Evolutionary conservation across 2,888 invertebrate genomes (phyloP), one percentile per base, ranked within the genome.

Genomic region (Trichacis sp.): DNA sequence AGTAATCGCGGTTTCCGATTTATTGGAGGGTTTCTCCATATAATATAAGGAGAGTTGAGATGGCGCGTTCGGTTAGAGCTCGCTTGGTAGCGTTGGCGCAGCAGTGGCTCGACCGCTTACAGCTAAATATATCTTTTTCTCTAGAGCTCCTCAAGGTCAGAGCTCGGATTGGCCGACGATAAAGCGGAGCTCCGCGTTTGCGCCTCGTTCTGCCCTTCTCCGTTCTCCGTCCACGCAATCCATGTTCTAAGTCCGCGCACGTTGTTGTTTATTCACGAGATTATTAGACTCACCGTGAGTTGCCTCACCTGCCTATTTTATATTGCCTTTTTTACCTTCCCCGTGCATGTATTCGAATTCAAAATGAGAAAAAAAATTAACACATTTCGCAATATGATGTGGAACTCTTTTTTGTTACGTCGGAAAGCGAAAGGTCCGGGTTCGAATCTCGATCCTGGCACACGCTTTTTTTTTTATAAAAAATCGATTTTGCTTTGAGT

Each of bases 111-210:
- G 67, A 60, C 66, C 66, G 69, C 71, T 65, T 65, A 62, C 71
- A 70, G 68, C 72, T 72, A 72, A 72, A 72, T 72, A 72, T 72
- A 72, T 68, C 70, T 71, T 68, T 68, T 68, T 68, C 69, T 70
- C 64, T 72, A 63, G 67, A 70, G 64, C 70, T 64, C 66, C 68
- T 72, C 70, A 72, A 72, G 72, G 72, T 72, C 71, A 70, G 64
- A 61, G 61, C 70, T 65, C 64, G 68, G 68, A 68, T 71, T 69
- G 70, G 70, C 50, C 64, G 64, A 67, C 64, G 69, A 71, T 69
- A 69, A 71, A 69, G 64, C 70, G 64, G 68, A 61, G 68, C 65
- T 60, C 65, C 46, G 64, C 55, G 68, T 69, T 69, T 66, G 64
- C 69, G 69, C 66, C 61, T 60, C 66, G 48, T 55, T 38, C 48